Conservation (phyloP, 2,888 invertebrate genomes). For the Amphipoea oculea region DNA sequence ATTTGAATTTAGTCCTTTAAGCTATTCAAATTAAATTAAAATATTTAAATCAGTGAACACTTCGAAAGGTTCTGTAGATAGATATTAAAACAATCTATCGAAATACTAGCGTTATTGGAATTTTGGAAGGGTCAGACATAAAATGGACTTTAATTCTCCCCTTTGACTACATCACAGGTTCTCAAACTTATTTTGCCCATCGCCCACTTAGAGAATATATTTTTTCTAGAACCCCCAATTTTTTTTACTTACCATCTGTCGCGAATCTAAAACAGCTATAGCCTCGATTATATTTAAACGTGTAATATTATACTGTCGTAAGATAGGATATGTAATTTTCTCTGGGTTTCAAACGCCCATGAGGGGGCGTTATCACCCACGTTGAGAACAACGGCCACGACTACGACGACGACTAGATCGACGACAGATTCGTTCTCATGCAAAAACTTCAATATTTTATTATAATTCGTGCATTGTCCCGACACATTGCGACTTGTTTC, state of each 20-base stretch:
- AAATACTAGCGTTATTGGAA: conserved; percentile 50
- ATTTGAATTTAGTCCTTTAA: conserved; percentile 12
- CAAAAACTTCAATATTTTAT: conserved; percentile 81
- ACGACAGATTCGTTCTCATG: conserved; percentile 63
- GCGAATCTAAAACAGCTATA: too few species aligned
- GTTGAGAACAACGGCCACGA: too few species aligned
- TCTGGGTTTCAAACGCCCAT: too few species aligned
- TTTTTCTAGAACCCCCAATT: too few species aligned
- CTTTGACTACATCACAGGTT: conserved; percentile 52
- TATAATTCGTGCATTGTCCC: conserved; percentile 82
- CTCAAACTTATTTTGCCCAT: too few species aligned
- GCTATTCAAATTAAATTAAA: conserved; percentile 30
- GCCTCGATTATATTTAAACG: too few species aligned
- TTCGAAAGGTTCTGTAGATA: not conserved
- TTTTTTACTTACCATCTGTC: too few species aligned
- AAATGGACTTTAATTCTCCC: conserved; percentile 63
- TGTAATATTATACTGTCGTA: too few species aligned
- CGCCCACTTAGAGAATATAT: too few species aligned
- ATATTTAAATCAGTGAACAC: conserved; percentile 16
- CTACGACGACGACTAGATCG: conserved; percentile 16
- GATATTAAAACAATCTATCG: conserved; percentile 20
- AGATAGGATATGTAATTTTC: too few species aligned
- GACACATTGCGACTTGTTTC: conserved; percentile 83
- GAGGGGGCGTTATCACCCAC: too few species aligned
- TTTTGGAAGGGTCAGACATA: conserved; percentile 49